phyloP scores from a whole-genome alignment of 2,797 vertebrate genomes.

The Smutsia gigantea region DNA sequence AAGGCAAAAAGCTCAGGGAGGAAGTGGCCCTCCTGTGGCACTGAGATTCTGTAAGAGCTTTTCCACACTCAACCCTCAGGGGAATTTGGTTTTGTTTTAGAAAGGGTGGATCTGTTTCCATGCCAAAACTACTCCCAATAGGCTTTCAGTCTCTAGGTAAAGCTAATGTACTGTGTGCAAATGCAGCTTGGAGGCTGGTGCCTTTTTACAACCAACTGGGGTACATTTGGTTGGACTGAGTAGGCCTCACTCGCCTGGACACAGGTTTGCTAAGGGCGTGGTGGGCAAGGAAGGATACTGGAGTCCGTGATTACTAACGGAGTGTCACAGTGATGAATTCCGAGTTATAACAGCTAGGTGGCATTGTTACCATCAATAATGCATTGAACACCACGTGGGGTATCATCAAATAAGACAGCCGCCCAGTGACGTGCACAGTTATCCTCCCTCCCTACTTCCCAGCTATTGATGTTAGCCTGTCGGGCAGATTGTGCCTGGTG shows the following conservation, averaged over 20 bases:
- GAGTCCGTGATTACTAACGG: too few species aligned
- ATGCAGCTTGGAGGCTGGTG: neutral
- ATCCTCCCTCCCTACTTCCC: neutral
- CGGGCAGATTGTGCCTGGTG: neutral
- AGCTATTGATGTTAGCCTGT: neutral
- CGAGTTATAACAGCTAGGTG: fast-evolving
- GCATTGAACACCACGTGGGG: fast-evolving
- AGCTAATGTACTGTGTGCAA: fast-evolving
- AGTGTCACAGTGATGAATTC: fast-evolving
- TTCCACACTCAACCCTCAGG: too few species aligned
- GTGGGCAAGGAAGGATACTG: neutral
- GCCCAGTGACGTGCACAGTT: fast-evolving
- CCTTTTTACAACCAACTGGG: neutral
- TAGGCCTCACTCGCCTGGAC: neutral
- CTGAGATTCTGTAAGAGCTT: neutral
- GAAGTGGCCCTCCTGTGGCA: fast-evolving
- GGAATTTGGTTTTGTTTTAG: neutral
- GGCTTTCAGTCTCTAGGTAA: neutral
- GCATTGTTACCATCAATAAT: neutral
- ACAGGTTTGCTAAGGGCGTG: neutral
- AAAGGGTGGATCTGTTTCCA: neutral
- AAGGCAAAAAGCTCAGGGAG: neutral
- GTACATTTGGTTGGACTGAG: fast-evolving
- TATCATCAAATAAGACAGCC: neutral
- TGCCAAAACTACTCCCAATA: neutral